These are phyloP conservation scores for Anser cygnoides DNA, from an alignment of 2,113 vertebrate genomes.

Conservation along the genomic window DNA sequence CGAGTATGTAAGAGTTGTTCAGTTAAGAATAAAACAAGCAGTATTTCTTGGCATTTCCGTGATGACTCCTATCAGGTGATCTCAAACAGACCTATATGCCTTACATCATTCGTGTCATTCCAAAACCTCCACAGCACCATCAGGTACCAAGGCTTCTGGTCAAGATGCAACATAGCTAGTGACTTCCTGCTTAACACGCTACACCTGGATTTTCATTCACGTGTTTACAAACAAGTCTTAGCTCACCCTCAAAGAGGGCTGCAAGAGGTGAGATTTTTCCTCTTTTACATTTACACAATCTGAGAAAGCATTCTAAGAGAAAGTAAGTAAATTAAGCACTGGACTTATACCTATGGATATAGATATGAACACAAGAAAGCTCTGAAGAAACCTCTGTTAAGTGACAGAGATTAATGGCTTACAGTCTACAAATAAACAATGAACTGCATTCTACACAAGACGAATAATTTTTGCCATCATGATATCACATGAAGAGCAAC, in stretches of 20 bases:
- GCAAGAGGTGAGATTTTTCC: neutral
- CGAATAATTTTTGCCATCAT: neutral
- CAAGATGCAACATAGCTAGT: neutral
- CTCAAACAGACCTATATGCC: neutral
- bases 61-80: neutral
- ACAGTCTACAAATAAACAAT: neutral
- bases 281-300: neutral
- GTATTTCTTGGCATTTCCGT: neutral
- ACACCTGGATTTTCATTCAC: accelerated
- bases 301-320: neutral
- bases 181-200: neutral
- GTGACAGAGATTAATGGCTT: neutral
- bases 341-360: neutral
- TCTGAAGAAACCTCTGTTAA: neutral
- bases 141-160: neutral
- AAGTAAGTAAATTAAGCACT: neutral
- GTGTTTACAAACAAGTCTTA: neutral
- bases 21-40: neutral
- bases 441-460: neutral
- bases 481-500: neutral
- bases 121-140: neutral
- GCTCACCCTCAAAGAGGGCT: neutral
- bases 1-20: neutral
- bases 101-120: neutral
- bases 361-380: neutral